Conservation (phyloP, 2,888 invertebrate species). For the Phengaris alcon region DNA sequence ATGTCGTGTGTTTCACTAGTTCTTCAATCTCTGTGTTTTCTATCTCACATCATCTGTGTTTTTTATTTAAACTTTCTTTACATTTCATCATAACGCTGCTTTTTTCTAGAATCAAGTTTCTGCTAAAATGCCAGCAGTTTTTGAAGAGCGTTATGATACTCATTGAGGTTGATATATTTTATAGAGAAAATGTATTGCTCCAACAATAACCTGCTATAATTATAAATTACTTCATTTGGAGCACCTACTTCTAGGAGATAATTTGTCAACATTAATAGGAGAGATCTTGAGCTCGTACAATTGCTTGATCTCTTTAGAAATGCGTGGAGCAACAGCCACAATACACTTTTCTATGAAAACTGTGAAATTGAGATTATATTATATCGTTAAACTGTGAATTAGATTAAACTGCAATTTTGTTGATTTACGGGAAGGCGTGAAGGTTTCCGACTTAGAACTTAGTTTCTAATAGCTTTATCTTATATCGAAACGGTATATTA, state of each 20-base stretch:
- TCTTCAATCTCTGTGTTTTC: neutral
- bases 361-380: conserved; percentile 9
- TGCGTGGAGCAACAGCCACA: conserved; percentile 1
- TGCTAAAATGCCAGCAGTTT: neutral
- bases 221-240: neutral
- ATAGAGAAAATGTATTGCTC: conserved; percentile 38
- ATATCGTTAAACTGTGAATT: conserved; percentile 14
- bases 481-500: neutral
- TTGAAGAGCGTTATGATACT: conserved; percentile 32
- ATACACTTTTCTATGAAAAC: conserved; percentile 18
- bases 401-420: conserved; percentile 17
- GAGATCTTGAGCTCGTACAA: conserved; percentile 7
- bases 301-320: conserved; percentile 4
- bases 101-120: conserved; percentile 4
- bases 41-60: neutral
- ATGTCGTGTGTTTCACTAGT: neutral
- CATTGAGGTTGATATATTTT: conserved; percentile 39
- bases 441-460: neutral
- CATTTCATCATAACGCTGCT: neutral
- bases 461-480: conserved; percentile 4
- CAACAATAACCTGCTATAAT: conserved; percentile 2
- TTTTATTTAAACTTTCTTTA: conserved; percentile 3
- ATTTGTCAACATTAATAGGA: conserved; percentile 11
- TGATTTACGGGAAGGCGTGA: conserved; percentile 5
- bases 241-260: neutral